These are phyloP conservation scores for Bellardia pandia DNA, from an alignment of 2,888 invertebrate genomes.

Conservation along the genomic window DNA sequence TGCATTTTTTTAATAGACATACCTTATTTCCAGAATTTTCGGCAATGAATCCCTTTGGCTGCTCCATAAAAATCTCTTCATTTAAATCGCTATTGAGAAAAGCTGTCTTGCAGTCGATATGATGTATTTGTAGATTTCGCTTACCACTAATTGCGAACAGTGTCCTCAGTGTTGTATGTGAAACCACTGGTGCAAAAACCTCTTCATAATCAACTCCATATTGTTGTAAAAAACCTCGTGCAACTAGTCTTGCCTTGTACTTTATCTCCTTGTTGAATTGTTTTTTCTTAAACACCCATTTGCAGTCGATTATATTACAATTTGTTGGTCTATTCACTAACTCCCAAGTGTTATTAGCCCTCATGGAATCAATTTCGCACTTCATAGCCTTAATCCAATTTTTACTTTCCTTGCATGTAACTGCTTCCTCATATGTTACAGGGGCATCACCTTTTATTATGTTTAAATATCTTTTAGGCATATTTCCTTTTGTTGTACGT, in stretches of 20 bases:
- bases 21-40: slow-evolving; percentile 21
- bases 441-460: background rate
- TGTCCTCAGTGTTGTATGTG: slow-evolving; percentile 60
- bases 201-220: slow-evolving; percentile 67
- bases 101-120: slow-evolving; percentile 68
- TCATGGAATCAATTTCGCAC: slow-evolving; percentile 1
- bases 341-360: slow-evolving; percentile 13
- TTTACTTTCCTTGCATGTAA: background rate
- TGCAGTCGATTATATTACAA: slow-evolving; percentile 56
- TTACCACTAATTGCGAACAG: slow-evolving; percentile 11
- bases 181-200: slow-evolving; percentile 57
- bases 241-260: slow-evolving; percentile 66
- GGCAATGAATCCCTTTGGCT: slow-evolving; percentile 67
- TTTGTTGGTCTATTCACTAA: slow-evolving; percentile 36
- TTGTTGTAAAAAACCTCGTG: slow-evolving; percentile 60
- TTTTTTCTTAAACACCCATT: slow-evolving; percentile 70
- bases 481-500: slow-evolving; percentile 26
- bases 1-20: slow-evolving; percentile 31
- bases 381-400: slow-evolving; percentile 13
- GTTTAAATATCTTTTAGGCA: slow-evolving; percentile 35
- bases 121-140: slow-evolving; percentile 54
- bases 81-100: slow-evolving; percentile 63
- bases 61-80: slow-evolving; percentile 72
- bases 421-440: slow-evolving; percentile 25
- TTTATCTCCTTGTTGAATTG: slow-evolving; percentile 3